Base-by-base conservation (phyloP, 2,888 invertebrate genomes). In the Volucella bombylans region DNA sequence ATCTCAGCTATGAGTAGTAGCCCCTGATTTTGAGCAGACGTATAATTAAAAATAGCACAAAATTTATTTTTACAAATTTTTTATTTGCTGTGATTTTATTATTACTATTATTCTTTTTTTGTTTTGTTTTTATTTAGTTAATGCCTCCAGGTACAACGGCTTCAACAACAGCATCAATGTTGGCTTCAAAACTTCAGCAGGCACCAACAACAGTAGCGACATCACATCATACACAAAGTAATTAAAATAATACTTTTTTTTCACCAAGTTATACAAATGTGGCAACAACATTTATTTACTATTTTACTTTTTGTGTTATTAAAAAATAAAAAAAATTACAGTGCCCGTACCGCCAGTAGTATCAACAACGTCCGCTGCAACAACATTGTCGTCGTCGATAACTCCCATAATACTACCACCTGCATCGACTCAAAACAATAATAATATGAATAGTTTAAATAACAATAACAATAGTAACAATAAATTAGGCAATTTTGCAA, bases 341-440 rank as follows among this genome's bases (percentile, higher is more conserved):
- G 86, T 86, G 78, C 86, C 83, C 72, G 79, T 83, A 88, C 85
- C 88, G 88, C 87, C 89, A 89, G 87, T 87, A 88, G 88, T 74
- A 89, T 87, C 87, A 90, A 90, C 87, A 91, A 86, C 89, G 88
- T 80, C 89, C 78, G 89, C 89, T 72, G 87, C 88, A 73, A 87
- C 88, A 82, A 83, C 89, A 72, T 72, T 87, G 50, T 83, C 81
- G 65, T 72, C 86, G 45, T 62, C 87, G 76, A 65, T 83, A 86
- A 79, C 77, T 47, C 71, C 88, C 49, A 86, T 90, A 83, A 88
- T 90, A 59, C 88, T 90, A 55, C 89, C 89, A 67, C 86, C 90
- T 89, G 80, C 82, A 78, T 80, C 86, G 72, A 73, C 90, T 90
- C 54, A 94, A 94, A 87, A 78, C 41, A 81, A 86, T 50, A 86